Base-by-base conservation (phyloP, 2,113 vertebrate genomes). In the Phrynosoma platyrhinos region DNA sequence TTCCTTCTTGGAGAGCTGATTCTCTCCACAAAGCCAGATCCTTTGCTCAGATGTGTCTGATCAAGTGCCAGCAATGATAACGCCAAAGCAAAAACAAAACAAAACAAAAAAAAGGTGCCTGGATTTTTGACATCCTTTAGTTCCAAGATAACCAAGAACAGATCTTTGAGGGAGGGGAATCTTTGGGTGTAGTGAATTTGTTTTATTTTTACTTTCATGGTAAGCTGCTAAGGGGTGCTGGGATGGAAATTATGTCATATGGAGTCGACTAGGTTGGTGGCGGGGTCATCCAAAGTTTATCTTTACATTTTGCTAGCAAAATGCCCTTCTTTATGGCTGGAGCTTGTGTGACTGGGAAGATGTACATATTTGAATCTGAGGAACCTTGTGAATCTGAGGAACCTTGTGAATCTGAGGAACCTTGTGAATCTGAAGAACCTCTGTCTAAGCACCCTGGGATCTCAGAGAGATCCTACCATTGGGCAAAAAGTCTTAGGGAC, bases 11-110 rank as follows among this genome's bases (percentile, higher is more conserved):
- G 94, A 91, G 90, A 32, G 16, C 27, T 71, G 82, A 89, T 91
- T 94, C 88, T 91, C 62, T 90, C 82, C 88, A 71, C 90, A 94
- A 16, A 92, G 88, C 93, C 94, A 91, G 91, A 95, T 95, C 94
- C 87, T 30, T 83, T 84, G 90, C 95, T 97, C 94, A 90, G 81
- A 92, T 95, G 90, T 95, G 94, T 97, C 96, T 96, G 95, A 97
- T 96, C 94, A 85, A 95, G 91, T 86, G 92, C 93, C 93, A 93
- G 86, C 72, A 82, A 92, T 82, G 90, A 91, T 32, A 90, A 87
- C 81, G 83, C 92, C 47, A 68, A 93, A 94, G 92, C 75, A 92
- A 90, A 92, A 94, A 23, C 76, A 78, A 25, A 47, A 78, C 40
- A 52, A 25, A 78, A 36, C 36, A 36, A 36, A 36, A 36, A 36